Evolutionary conservation across 2,113 vertebrate genomes (phyloP), one percentile per base, ranked within the genome.

Genomic region (Telmatochromis brachygnathus): DNA sequence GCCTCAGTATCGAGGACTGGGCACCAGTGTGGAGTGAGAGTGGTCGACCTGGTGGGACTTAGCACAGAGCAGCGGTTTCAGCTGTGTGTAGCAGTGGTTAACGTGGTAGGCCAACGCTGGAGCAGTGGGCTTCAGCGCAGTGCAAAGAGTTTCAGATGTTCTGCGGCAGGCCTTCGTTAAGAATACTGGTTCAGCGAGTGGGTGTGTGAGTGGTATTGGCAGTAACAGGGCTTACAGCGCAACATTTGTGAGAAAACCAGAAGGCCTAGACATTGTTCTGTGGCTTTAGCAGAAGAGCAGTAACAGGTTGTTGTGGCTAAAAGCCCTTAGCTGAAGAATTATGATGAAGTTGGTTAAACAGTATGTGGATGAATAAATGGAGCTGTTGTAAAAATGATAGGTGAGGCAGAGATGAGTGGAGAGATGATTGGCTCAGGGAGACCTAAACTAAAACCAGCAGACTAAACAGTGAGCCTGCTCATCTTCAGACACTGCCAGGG

Each of bases 1-100:
- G 92, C 94, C 92, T 94, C 89, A 84, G 88, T 65, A 19, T 80
- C 2, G 79, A 81, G 68, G 82, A 90, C 89, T 87, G 93, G 92
- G 94, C 93, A 93, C 85, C 86, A 81, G 87, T 37, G 11, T 77
- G 77, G 91, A 93, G 91, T 39, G 88, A 92, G 86, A 90, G 92
- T 47, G 81, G 90, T 93, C 62, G 82, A 88, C 86, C 92, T 91
- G 92, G 89, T 91, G 93, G 91, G 92, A 94, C 89, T 89, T 89
- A 81, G 91, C 75, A 85, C 79, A 79, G 84, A 90, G 89, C 88
- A 13, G 94, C 14, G 94, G 94, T 95, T 96, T 95, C 90, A 90
- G 88, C 93, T 84, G 91, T 92, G 92, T 94, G 93, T 94, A 93
- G 91, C 83, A 62, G 95, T 47, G 95, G 95, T 96, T 94, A 94